Evolutionary conservation across 92 coral and sea anemone genomes (phyloP).

Genomic region (Epizoanthus fatuus): DNA sequence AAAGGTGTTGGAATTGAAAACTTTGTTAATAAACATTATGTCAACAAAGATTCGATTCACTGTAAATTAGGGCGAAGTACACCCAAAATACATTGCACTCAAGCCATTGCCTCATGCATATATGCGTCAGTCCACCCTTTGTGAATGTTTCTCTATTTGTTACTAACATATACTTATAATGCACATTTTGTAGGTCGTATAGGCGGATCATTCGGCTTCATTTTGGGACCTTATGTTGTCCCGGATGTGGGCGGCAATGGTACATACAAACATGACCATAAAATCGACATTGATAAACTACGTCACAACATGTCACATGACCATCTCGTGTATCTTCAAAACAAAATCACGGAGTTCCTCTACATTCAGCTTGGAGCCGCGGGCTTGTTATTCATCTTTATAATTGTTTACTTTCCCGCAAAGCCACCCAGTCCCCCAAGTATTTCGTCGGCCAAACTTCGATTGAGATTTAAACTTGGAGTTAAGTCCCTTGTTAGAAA

Average conservation of each 20-base stretch:
- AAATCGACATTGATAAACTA: slow-evolving; percentile 66
- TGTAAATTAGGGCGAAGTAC: too few relatives aligned
- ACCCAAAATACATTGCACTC: too few relatives aligned
- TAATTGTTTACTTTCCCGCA: slow-evolving; percentile 84
- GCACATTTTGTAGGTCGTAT: slow-evolving; percentile 78
- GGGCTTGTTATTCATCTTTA: slow-evolving; percentile 70
- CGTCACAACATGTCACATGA: slow-evolving; percentile 71
- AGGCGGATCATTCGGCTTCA: slow-evolving; percentile 83
- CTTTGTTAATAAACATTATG: too few relatives aligned
- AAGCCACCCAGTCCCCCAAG: slow-evolving; percentile 92
- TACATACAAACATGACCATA: slow-evolving; percentile 69
- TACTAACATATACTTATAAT: neutral
- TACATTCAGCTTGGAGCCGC: slow-evolving; percentile 74
- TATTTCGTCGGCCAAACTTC: slow-evolving; percentile 79
- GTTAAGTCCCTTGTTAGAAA: slow-evolving; percentile 77
- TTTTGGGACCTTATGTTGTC: slow-evolving; percentile 84
- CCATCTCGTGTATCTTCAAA: slow-evolving; percentile 62
- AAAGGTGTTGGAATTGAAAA: too few relatives aligned
- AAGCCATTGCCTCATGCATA: too few relatives aligned
- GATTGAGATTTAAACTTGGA: slow-evolving; percentile 79
- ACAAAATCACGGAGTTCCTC: slow-evolving; percentile 76
- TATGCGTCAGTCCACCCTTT: too few relatives aligned
- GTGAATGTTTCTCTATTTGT: too few relatives aligned
- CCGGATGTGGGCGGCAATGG: slow-evolving; percentile 85
- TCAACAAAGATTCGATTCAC: too few relatives aligned